phyloP scores from a whole-genome alignment of 2,888 invertebrate species.

The Macaria liturata region DNA sequence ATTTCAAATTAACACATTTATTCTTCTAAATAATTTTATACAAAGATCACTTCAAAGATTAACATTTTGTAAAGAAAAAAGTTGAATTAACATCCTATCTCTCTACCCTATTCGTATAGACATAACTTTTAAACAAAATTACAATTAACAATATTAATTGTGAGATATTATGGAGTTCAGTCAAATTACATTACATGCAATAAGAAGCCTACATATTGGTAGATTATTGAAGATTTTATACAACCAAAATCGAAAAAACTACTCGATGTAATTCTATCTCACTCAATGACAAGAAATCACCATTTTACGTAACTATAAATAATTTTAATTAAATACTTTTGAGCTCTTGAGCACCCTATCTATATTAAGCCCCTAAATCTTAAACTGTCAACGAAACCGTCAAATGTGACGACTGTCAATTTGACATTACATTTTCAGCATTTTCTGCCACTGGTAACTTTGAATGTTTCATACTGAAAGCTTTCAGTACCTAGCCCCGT shows the following conservation, averaged over 20 bases:
- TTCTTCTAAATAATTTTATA: conserved; percentile 74
- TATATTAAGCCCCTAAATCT: conserved; percentile 38
- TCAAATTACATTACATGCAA: conserved; percentile 65
- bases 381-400: conserved; percentile 56
- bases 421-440: conserved; percentile 58
- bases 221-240: conserved; percentile 37
- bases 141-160: conserved; percentile 45
- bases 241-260: conserved; percentile 48
- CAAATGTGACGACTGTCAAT: conserved; percentile 69
- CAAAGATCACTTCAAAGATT: conserved; percentile 71
- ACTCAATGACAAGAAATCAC: conserved; percentile 71
- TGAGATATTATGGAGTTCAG: conserved; percentile 76
- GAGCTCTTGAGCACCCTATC: conserved; percentile 32
- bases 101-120: conserved; percentile 52
- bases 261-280: conserved; percentile 58
- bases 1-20: conserved; percentile 77
- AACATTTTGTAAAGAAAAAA: conserved; percentile 68
- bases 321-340: conserved; percentile 31
- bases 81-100: conserved; percentile 80
- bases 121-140: conserved; percentile 42
- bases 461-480: conserved; percentile 54
- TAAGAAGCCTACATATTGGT: conserved; percentile 20
- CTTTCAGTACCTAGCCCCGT: conserved; percentile 59
- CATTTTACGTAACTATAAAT: conserved; percentile 43
- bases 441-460: conserved; percentile 53